Base-by-base conservation (phyloP, 2,113 vertebrate genomes). In the Grallaria varia region DNA sequence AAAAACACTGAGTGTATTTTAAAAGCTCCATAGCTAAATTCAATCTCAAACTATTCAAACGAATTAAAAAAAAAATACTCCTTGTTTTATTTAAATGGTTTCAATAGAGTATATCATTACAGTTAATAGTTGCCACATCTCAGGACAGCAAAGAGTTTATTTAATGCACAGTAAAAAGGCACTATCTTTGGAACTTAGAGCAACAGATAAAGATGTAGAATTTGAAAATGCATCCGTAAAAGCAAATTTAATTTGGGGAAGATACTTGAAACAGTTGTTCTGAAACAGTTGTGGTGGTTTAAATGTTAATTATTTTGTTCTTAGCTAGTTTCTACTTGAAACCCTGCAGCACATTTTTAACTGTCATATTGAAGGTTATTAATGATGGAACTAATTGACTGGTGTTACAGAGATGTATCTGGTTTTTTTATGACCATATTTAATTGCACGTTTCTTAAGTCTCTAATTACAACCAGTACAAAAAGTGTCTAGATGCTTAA, bases 381-480 rank as follows among this genome's bases (percentile, higher is more conserved):
- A 97, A 97, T 87, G 96, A 92, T 87, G 85, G 68, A 95, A 96
- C 84, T 97, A 97, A 97, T 96, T 97, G 92, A 97, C 91, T 95
- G 50, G 44, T 82, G 81, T 66, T 97, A 88, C 52, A 91, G 76
- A 84, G 86, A 92, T 71, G 24, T 91, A 96, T 96, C 68, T 97
- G 24, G 0, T 84, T 95, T 94, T 96, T 98, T 97, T 94, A 97
- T 27, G 21, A 89, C 69, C 52, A 84, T 97, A 94, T 96, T 97
- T 97, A 98, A 97, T 97, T 94, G 95, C 79, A 96, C 9, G 60
- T 95, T 97, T 97, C 89, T 97, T 88, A 96, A 79, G 53, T 97
- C 97, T 97, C 95, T 98, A 97, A 98, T 98, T 98, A 98, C 95
- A 97, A 86, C 59, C 6, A 47, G 52, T 93, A 95, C 74, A 97